phyloP scores from a whole-genome alignment of 2,113 vertebrate species.

The Hipposideros armiger region DNA sequence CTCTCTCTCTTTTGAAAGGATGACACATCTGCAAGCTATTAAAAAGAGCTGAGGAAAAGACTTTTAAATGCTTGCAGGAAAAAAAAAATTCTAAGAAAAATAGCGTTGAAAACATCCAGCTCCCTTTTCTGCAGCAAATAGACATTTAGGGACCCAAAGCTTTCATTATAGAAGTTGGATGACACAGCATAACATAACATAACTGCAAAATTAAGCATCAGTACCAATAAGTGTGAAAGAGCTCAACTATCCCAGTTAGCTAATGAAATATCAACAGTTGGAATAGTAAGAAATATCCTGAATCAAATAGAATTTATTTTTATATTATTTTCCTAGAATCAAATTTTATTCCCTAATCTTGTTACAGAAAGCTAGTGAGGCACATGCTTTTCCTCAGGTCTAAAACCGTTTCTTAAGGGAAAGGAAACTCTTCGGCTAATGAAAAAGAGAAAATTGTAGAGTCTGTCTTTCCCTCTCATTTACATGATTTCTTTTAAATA shows the following conservation, averaged over 20 bases:
- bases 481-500: conserved; percentile 78
- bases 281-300: background rate
- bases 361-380: conserved; percentile 37
- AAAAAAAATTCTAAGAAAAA: background rate
- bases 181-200: background rate
- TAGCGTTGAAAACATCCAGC: background rate
- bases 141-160: background rate
- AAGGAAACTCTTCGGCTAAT: background rate
- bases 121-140: background rate
- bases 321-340: conserved; percentile 60
- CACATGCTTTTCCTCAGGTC: conserved; percentile 46
- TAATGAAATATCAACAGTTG: conserved; percentile 68
- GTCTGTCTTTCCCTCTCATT: conserved; percentile 64
- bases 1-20: conserved; percentile 47
- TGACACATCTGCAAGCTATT: conserved; percentile 69
- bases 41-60: conserved; percentile 66
- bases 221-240: background rate
- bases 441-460: conserved; percentile 69
- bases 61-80: conserved; percentile 51
- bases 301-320: conserved; percentile 71
- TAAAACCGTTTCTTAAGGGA: conserved; percentile 59
- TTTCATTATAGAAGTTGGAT: background rate
- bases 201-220: background rate
- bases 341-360: conserved; percentile 74
- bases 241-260: background rate